Evolutionary conservation across 2,888 invertebrate species (phyloP).

Genomic region (Aphrophora alni): DNA sequence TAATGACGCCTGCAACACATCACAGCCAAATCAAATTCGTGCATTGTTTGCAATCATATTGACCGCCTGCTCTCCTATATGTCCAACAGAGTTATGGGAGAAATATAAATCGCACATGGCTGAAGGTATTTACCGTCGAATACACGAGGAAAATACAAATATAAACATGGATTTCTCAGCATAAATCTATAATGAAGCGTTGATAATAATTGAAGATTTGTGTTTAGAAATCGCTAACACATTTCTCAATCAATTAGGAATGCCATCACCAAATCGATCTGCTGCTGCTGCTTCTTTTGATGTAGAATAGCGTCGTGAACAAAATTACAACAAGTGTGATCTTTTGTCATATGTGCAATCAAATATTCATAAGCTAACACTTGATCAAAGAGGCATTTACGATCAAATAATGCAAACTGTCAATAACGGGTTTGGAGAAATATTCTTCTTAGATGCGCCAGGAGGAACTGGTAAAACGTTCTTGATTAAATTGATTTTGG

Average conservation of each 20-base stretch:
- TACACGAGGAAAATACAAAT: too few species aligned
- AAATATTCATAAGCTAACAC: neutral
- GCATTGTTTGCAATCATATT: too few species aligned
- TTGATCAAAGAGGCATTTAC: neutral
- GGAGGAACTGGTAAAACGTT: slow-evolving; percentile 25
- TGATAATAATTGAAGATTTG: neutral
- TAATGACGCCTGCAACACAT: too few species aligned
- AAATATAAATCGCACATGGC: too few species aligned
- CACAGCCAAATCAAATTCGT: too few species aligned
- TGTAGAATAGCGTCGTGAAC: neutral
- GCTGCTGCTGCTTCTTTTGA: neutral
- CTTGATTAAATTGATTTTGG: neutral
- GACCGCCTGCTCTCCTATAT: too few species aligned
- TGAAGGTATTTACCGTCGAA: too few species aligned
- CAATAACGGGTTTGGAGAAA: neutral
- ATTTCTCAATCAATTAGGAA: neutral
- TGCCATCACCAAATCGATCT: neutral
- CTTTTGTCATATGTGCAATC: neutral
- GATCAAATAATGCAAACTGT: neutral
- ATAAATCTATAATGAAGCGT: neutral
- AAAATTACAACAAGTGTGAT: neutral
- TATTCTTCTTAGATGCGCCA: slow-evolving; percentile 38
- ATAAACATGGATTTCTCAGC: too few species aligned
- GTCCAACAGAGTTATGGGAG: too few species aligned
- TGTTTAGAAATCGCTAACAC: neutral